Conservation (phyloP, 2,113 vertebrate genomes). For the Papio anubis region DNA sequence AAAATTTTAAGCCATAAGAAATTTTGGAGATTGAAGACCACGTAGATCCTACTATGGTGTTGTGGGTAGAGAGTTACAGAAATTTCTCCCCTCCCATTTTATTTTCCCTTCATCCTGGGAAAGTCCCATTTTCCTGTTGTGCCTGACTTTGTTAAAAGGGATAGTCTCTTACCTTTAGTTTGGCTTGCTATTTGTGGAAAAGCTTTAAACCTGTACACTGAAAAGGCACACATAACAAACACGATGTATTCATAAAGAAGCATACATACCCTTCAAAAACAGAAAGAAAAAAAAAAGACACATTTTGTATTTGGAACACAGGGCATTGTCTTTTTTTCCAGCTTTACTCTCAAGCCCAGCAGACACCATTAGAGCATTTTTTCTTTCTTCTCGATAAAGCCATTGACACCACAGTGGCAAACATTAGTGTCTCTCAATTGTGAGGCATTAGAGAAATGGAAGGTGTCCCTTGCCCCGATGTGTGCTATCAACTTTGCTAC, state of each 20-base stretch:
- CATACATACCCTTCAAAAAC: neutral
- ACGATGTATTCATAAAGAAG: neutral
- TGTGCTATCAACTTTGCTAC: neutral
- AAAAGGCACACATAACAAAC: neutral
- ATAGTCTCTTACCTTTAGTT: neutral
- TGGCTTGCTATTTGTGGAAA: neutral
- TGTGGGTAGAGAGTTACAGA: fast-evolving
- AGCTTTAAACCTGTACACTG: conserved; percentile 19
- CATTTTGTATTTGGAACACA: neutral
- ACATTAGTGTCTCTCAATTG: neutral
- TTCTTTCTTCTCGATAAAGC: neutral
- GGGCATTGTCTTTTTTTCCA: neutral
- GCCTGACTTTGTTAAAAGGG: neutral
- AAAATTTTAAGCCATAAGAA: neutral
- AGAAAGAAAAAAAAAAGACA: neutral
- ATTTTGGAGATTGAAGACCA: neutral
- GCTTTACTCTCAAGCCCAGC: neutral
- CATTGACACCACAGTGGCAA: neutral
- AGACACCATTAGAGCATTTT: neutral
- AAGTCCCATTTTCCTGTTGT: neutral
- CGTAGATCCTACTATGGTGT: neutral
- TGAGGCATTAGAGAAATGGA: neutral
- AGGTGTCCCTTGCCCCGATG: neutral
- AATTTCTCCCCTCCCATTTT: neutral
- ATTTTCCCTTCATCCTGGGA: neutral